These are phyloP conservation scores for Mormyrus hasselquistii DNA, from an alignment of 2,797 vertebrate species.

Conservation along the genomic window DNA sequence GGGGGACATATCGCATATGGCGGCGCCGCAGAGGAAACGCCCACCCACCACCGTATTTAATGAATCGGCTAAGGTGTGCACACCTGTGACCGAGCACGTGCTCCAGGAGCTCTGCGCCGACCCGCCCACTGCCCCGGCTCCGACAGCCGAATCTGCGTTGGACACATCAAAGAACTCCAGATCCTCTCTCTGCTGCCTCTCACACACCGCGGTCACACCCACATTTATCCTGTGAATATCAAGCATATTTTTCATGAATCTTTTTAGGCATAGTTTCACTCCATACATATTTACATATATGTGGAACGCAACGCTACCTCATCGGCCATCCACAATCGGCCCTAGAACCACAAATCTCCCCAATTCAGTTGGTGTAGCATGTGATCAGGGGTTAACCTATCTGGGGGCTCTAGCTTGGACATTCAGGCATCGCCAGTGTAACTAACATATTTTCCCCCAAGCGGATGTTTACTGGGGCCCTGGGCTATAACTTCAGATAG, in stretches of 20 bases:
- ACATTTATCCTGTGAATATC: not conserved
- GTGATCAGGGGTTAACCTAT: not conserved
- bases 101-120: not conserved
- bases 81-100: slow-evolving; percentile 8
- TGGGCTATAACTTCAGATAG: not conserved
- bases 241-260: not conserved
- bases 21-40: slow-evolving; percentile 14
- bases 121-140: not conserved
- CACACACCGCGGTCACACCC: not conserved
- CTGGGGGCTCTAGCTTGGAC: not conserved
- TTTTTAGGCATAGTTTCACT: not conserved
- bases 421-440: not conserved
- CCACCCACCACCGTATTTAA: slow-evolving; percentile 16
- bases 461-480: not conserved
- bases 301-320: not conserved
- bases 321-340: not conserved
- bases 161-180: not conserved
- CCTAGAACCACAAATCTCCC: not conserved
- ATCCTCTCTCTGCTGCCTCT: not conserved
- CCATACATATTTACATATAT: not conserved
- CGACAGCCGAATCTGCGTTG: not conserved
- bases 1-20: slow-evolving; percentile 14
- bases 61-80: slow-evolving; percentile 18
- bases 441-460: not conserved
- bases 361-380: not conserved